Evolutionary conservation across 1,140 invertebrate genomes (phyloP), one percentile per base, ranked within the genome.

Genomic region (Euura lappo): DNA sequence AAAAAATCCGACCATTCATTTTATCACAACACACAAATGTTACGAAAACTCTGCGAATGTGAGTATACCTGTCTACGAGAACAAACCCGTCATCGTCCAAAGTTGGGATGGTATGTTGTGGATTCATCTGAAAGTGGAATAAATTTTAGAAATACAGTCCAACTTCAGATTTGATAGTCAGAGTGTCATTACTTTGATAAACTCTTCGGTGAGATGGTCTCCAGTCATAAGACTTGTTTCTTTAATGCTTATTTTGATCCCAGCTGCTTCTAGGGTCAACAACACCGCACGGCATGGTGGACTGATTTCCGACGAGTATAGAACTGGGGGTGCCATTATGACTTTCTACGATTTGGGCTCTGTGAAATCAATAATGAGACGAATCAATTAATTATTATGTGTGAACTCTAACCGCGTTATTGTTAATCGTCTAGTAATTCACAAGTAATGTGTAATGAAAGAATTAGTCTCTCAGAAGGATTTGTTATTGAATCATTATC

Each of bases 201-300:
- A 95, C 79, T 94, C 92, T 3, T 92, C 90, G 51, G 89, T 92
- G 78, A 93, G 78, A 66, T 94, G 91, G 77, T 95, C 93, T 43
- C 92, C 92, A 69, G 90, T 90, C 74, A 92, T 79, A 28, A 94
- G 79, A 79, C 94, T 89, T 47, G 91, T 78, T 2, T 83, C 74
- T 78, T 92, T 94, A 4, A 92, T 79, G 81, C 95, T 94, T 4
- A 94, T 81, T 67, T 93, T 90, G 42, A 94, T 84, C 8, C 91
- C 92, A 2, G 94, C 74, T 64, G 89, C 86, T 82, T 92, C 93
- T 2, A 91, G 92, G 10, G 91, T 80, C 77, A 94, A 79, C 72
- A 92, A 83, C 45, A 93, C 89, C 65, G 89, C 83, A 65, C 93
- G 88, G 76, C 91, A 92, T 2, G 93, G 92, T 60, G 51, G 51